These are phyloP conservation scores for Bubo bubo DNA, from an alignment of 2,113 vertebrate genomes.

Conservation along the genomic window DNA sequence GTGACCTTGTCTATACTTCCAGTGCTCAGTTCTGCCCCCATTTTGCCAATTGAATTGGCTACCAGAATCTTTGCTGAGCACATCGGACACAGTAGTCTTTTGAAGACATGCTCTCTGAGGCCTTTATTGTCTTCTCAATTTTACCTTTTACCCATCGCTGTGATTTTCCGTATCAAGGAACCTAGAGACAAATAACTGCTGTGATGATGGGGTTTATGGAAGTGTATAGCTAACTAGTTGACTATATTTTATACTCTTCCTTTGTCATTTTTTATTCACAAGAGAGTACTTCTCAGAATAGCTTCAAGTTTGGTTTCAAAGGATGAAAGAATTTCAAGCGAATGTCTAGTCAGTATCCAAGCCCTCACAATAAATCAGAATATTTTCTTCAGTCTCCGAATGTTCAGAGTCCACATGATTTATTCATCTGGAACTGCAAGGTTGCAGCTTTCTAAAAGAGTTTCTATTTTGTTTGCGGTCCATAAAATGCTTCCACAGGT, in stretches of 20 bases:
- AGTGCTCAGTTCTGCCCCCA: background rate
- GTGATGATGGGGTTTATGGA: background rate
- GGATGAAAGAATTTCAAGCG: background rate
- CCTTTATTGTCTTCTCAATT: background rate
- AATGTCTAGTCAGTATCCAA: background rate
- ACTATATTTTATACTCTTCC: background rate
- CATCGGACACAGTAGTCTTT: background rate
- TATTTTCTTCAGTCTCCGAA: background rate
- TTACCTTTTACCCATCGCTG: background rate
- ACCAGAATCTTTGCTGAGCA: background rate
- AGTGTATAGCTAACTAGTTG: background rate
- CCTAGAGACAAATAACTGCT: background rate
- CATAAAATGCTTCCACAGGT: background rate
- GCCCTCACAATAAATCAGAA: conserved; percentile 7
- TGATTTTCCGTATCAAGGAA: background rate
- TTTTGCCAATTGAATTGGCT: background rate
- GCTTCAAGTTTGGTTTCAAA: conserved; percentile 6
- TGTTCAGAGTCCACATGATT: conserved; percentile 28
- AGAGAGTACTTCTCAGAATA: background rate
- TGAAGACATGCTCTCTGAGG: background rate
- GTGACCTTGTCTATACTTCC: background rate
- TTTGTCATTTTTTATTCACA: background rate
- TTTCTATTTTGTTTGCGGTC: background rate
- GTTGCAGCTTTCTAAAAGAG: conserved; percentile 28
- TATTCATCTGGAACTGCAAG: conserved; percentile 47